Base-by-base conservation (phyloP, 2,113 vertebrate species). In the Arothron firmamentum region DNA sequence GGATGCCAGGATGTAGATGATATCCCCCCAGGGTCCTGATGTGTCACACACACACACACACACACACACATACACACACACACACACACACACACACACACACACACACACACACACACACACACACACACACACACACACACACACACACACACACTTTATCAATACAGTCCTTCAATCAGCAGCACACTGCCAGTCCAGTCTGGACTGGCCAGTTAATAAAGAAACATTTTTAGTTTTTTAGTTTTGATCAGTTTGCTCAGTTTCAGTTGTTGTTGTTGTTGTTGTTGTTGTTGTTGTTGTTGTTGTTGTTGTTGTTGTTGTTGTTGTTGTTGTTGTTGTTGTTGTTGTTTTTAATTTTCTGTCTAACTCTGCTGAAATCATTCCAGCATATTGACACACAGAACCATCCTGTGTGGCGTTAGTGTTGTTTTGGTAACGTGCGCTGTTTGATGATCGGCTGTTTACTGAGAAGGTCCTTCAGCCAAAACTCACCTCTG, bases 111-210 rank as follows among this genome's bases (percentile, higher is more conserved):
- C 51, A 11, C 17, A 12, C 28, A 23, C 20, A 62, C 62, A 49
- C 55, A 34, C 59, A 25, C 43, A 58, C 56, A 65, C 63, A 73
- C 52, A 52, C 54, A 48, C 54, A 66, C 47, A 57, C 20, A 54
- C 51, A 54, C n/a, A 50, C 60, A 55, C 49, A 58, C 31, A 55
- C 51, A 49, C 42, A 49, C 62, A 51, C 62, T 46, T 65, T 62
- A 84, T 81, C 77, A 84, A 73, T 85, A 62, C 66, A 62, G 31
- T 57, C 67, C 75, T 80, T 79, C 77, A 80, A 79, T 83, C 71
- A 83, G 66, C 74, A 60, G 70, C 54, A n/a, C 74, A 75, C 79
- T 72, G 67, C 65, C 65, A 75, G 63, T 19, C 28, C 72, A 68
- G 57, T 47, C 25, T 25, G 25, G 25, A 5, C 31, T 34, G 31